Evolutionary conservation across 1,140 invertebrate genomes (phyloP), one percentile per base, ranked within the genome.

Genomic region (Andricus grossulariae): DNA sequence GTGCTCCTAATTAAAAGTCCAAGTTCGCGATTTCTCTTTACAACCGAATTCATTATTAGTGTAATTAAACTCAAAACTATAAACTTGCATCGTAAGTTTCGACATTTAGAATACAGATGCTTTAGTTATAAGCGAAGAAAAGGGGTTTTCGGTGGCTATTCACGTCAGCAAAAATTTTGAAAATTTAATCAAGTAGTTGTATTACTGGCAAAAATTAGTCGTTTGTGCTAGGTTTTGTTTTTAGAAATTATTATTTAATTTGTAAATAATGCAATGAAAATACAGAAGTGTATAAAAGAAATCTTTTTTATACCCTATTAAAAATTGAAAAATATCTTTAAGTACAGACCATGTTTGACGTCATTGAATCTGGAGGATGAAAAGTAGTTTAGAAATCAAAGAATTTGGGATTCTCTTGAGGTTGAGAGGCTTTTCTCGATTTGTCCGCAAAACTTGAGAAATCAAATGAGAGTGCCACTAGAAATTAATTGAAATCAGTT

Each of bases 401-500:
- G 11, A 11, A 15, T 66, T 39, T 16, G 21, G 25, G 25, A 12
- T 25, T 16, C 25, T 15, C 19, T 15, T 6, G 21, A 25, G 39
- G 21, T 66, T 32, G 57, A 32, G 25, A 66, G 25, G 13, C 25
- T 25, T 32, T 32, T 66, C 19, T 66, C 57, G 57, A 66, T 66
- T 66, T 66, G 19, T 66, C 16, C 57, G 13, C 39, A 15, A 32
- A 25, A 21, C 57, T 16, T 39, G 19, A 39, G 11, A 39, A 66
- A 66, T 66, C 57, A 66, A 66, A 25, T 19, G 19, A 60, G 16
- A 21, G 16, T 66, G 57, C 15, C 57, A 66, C 57, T 66, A 32
- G 57, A 66, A 66, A 66, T 66, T 66, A 66, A 66, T 66, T 66
- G 57, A 66, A 66, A 39, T 66, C 57, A 66, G 16, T 25, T 66